Base-by-base conservation (phyloP, 53 echinoderm and acorn worm genomes). In the Echinarachnius parma region DNA sequence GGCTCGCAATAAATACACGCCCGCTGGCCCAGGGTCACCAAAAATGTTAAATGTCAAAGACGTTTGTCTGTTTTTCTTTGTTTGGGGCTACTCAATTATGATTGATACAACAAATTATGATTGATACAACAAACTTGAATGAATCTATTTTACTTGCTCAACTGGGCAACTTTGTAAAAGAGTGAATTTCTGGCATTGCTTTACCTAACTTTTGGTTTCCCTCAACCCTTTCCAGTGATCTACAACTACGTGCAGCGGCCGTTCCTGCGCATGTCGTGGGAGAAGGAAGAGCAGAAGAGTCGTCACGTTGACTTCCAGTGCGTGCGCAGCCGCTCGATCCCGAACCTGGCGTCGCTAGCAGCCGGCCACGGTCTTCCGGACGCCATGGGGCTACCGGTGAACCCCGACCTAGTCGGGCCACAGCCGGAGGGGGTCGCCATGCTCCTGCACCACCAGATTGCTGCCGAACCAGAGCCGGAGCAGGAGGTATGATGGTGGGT, bases 301-400 rank as follows among this genome's bases (percentile, higher is more conserved):
- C 49, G 96, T 5, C 96, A 95, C 53, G 96, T 95, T 2, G 96
- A 95, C 82, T 95, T 95, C 82, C 96, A 95, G 87, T 95, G 96
- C 33, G 96, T 95, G 26, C 76, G 87, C 35, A 91, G 90, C 31
- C 86, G 90, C 36, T 95, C 96, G 82, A 95, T 95, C 80, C 87
- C 96, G 25, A 95, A 95, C 64, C 85, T 95, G 48, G 86, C 96
- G 23, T 82, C 86, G 31, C 71, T 83, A 8, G 74, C 79, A 4
- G 19, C 11, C 4, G 39, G 39, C 7, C 7, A 13, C 13, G 39
- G 39, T 7, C 11, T n/a, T 4, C 13, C 11, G 4, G 64, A 44
- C 11, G 65, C 64, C 30, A 62, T 61, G 2, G 84, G 87, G n/a
- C 64, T 80, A 2, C 77, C 62, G n/a, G 70, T 85, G 33, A 79